Evolutionary conservation across 2,888 invertebrate genomes (phyloP).

Genomic region (Drosophila meridionalis): DNA sequence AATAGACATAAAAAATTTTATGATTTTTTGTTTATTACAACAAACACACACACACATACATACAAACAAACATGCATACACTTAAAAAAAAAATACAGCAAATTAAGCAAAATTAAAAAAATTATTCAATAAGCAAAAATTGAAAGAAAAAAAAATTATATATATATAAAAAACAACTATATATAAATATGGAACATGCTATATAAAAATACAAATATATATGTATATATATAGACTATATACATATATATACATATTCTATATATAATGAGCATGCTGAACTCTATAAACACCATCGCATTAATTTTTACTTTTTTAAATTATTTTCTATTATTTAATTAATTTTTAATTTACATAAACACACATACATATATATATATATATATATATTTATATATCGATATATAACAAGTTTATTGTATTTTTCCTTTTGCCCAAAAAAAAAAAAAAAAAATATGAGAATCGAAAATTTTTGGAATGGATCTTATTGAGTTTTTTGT

Average conservation of each 20-base stretch:
- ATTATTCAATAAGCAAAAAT: slow-evolving; percentile 29
- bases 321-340: slow-evolving; percentile 73
- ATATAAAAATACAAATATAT: slow-evolving; percentile 22
- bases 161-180: slow-evolving; percentile 26
- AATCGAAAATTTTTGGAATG: slow-evolving; percentile 34
- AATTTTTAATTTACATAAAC: slow-evolving; percentile 45
- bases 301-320: slow-evolving; percentile 77
- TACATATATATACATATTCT: slow-evolving; percentile 18
- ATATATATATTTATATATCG: not conserved
- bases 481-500: slow-evolving; percentile 72
- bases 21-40: slow-evolving; percentile 62
- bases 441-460: slow-evolving; percentile 8
- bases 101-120: slow-evolving; percentile 35
- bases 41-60: slow-evolving; percentile 35
- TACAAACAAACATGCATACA: slow-evolving; percentile 33
- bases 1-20: slow-evolving; percentile 73
- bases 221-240: slow-evolving; percentile 8
- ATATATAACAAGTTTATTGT: slow-evolving; percentile 32
- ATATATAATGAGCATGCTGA: slow-evolving; percentile 62
- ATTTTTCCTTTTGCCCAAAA: slow-evolving; percentile 37
- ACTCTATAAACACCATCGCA: slow-evolving; percentile 80
- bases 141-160: slow-evolving; percentile 20
- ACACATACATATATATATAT: slow-evolving; percentile 34
- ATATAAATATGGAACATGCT: slow-evolving; percentile 51
- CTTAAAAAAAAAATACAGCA: slow-evolving; percentile 31